Base-by-base conservation (phyloP, 2,888 invertebrate genomes). In the Coenonympha arcania region DNA sequence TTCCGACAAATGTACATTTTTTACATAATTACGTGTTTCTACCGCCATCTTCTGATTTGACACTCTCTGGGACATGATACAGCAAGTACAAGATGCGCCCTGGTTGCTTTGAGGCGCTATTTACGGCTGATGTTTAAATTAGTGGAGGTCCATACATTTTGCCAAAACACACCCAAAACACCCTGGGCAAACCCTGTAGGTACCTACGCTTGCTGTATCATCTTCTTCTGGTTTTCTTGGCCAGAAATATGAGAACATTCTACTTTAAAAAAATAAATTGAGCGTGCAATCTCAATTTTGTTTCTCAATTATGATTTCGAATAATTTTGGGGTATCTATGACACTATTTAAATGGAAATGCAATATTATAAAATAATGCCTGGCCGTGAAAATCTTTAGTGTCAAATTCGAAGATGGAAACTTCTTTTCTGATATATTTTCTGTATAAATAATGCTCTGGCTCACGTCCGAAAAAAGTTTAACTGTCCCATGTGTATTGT, bases 401-500 rank as follows among this genome's bases (percentile, higher is more conserved):
- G 57, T 53, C 41, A 52, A 58, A 54, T 59, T 54, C 48, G 44
- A 61, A 58, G 60, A 58, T 48, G 60, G n/a, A n/a, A n/a, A n/a
- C n/a, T n/a, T 33, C 31, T 51, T 53, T 50, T 26, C 36, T 37
- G 13, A 39, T 37, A 50, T 47, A 39, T 53, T 19, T 22, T 37
- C 50, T 28, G 36, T 41, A 24, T 40, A 8, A 16, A 15, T 39
- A 39, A 20, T 16, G 48, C 53, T 53, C 57, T 53, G 55, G 55
- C 53, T 53, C 55, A 51, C 57, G 39, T 31, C 31, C 1, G 6
- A 30, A 24, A 18, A 22, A 15, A 44, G 15, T 6, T 31, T 28
- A 48, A 18, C 28, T 8, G 13, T 28, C 46, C 48, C 44, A 18
- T 6, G 4, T 48, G 15, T 45, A 34, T 24, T 30, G n/a, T 37